Evolutionary conservation across 2,797 vertebrate species (phyloP), one percentile per base, ranked within the genome.

Genomic region (Chaetophractus vellerosus): DNA sequence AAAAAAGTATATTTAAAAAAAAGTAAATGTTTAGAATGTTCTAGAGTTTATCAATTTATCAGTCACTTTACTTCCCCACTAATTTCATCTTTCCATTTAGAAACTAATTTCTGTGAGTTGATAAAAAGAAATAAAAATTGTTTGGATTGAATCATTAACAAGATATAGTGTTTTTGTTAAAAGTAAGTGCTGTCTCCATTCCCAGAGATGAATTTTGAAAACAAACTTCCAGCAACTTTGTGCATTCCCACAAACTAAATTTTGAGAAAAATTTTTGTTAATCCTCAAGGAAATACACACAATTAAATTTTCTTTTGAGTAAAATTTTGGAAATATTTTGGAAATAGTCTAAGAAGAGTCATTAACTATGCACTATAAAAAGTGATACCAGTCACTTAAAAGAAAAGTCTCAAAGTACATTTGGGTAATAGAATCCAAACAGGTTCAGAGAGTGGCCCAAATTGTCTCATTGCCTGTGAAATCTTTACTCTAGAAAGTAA

Each of bases 401-500:
- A 81, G 78, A 74, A 57, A 55, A 55, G 52, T 74, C 57, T 88
- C 16, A 16, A 45, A 90, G 41, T 91, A 41, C 24, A 23, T 38
- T 87, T 28, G 15, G 31, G 21, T 50, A 88, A 90, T 31, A 69
- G 52, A 94, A 69, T 92, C 28, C 14, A 64, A 87, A 38, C 31
- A 59, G 33, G 10, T 69, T 28, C 5, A n/a, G 24, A 74, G 41
- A 72, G 33, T 64, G 26, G 45, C 66, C 16, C 87, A 66, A 74
- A 82, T 79, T 23, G 33, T 55, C 36, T 90, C 31, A 41, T 41
- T 72, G 41, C 24, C 59, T 45, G 31, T 94, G n/a, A 95, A 28
- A 72, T 80, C 36, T 93, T 95, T 50, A 85, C 24, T 95, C 28
- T 83, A 26, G 66, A 63, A 89, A 87, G n/a, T 79, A 92, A 90